A percentile compares a stretch with the other conserved stretches of the same genome.
Conservation (phyloP, 2,113 vertebrate species). For the Cynoglossus semilaevis region DNA sequence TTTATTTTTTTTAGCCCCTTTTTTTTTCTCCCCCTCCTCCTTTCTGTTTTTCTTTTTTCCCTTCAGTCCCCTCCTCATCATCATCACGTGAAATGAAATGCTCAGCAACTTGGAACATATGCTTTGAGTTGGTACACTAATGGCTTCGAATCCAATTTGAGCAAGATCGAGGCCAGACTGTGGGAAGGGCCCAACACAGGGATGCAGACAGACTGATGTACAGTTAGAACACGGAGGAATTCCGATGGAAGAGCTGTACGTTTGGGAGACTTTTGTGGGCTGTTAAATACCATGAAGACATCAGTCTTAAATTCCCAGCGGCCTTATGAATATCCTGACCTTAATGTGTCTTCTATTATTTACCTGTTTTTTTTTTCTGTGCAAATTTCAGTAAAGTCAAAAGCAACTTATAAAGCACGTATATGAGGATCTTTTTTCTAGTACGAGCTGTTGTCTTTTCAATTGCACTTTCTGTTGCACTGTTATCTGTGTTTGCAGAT, state of each 20-base stretch:
- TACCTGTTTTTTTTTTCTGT: too few species aligned
- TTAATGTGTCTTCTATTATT: too few species aligned
- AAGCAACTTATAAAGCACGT: too few species aligned
- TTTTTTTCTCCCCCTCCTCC: constrained; percentile 18
- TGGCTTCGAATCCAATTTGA: constrained; percentile 62
- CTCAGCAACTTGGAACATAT: constrained; percentile 68
- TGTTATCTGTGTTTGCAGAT: too few species aligned
- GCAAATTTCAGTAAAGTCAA: too few species aligned
- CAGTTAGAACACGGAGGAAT: constrained; percentile 5
- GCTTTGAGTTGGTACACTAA: constrained; percentile 67
- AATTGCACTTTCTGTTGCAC: too few species aligned
- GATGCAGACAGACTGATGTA: constrained; percentile 23
- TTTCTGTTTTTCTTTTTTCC: background rate
- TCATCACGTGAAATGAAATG: constrained; percentile 61
- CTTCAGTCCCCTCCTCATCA: constrained; percentile 7
- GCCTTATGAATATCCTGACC: too few species aligned
- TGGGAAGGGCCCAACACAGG: constrained; percentile 22
- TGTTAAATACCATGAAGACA: constrained; percentile 1
- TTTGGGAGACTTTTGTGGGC: background rate
- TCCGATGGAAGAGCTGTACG: background rate
- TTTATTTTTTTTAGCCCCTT: constrained; percentile 59
- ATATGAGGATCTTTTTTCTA: too few species aligned
- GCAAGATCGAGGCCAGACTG: constrained; percentile 51
- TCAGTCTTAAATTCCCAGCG: constrained; percentile 1
- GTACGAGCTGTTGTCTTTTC: too few species aligned